Evolutionary conservation across 2,113 vertebrate genomes (phyloP).

Genomic region (Myrmophylax atrothorax): DNA sequence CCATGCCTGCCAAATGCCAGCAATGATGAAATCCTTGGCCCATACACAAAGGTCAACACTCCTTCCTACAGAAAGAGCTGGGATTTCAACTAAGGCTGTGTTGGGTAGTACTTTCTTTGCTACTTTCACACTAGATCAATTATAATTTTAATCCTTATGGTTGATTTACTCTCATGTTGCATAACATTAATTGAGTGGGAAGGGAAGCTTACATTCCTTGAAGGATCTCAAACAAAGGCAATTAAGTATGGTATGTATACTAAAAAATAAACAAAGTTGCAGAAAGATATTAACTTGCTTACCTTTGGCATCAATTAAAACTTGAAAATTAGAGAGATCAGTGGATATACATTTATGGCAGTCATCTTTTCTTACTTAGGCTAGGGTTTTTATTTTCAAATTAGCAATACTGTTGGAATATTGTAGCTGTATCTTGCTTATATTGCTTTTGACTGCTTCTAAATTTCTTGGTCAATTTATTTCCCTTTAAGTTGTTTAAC

Average conservation of each 20-base stretch:
- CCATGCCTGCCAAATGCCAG: background rate
- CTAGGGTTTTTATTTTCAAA: background rate
- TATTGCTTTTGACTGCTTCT: constrained; percentile 21
- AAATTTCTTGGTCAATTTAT: constrained; percentile 20
- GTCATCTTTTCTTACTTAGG: background rate
- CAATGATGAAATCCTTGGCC: background rate
- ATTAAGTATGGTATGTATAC: background rate
- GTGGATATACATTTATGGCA: background rate
- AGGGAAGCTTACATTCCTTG: background rate
- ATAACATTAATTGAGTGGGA: background rate
- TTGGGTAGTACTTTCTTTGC: background rate
- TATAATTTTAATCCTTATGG: background rate
- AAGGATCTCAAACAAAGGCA: background rate
- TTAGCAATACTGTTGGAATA: background rate
- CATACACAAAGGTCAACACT: background rate
- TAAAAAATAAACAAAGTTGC: background rate
- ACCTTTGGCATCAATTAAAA: background rate
- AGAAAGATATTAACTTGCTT: background rate
- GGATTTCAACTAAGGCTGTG: background rate
- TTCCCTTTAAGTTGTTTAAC: constrained; percentile 18
- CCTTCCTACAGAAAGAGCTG: background rate
- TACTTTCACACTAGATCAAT: background rate
- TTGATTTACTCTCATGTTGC: background rate
- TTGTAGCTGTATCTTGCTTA: background rate
- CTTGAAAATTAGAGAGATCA: background rate